Base-by-base conservation (phyloP, 2,113 vertebrate species). In the Suncus etruscus region DNA sequence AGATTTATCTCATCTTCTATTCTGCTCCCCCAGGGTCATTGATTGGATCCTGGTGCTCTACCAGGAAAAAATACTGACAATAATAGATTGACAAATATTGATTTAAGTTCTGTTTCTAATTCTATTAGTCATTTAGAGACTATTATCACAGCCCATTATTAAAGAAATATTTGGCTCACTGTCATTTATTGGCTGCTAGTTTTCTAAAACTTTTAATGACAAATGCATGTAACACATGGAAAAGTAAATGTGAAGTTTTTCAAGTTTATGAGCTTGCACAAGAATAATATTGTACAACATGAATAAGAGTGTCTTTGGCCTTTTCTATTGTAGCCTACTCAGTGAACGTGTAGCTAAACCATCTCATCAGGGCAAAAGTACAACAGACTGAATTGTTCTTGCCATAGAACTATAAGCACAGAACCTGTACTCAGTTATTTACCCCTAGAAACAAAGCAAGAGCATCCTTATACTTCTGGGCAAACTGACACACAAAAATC, bases 141-240 rank as follows among this genome's bases (percentile, higher is more conserved):
- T 73, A 69, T 32, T 68, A 16, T 76, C 29, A 32, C 7, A 11
- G 75, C 15, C 54, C 63, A 80, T 63, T 81, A 16, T 74, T 47
- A 89, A 83, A 86, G 54, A 51, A 11, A 25, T 82, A 6, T 72
- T 65, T 87, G 31, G 39, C 9, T 73, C 9, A 47, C 1, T 54
- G 27, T 58, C 20, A 69, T n/a, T 82, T 82, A 45, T 27, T 87
- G 50, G 15, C 47, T 45, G 70, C n/a, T 50, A 25, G 5, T 91
- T 91, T 89, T 79, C 77, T 65, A 47, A 6, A 22, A 39, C 45
- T 86, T 90, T 51, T 47, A 45, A 84, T 68, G 11, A 29, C 16
- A 47, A 25, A 48, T 50, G 24, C 12, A 86, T 86, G 25, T 61
- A 75, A 65, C 8, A 15, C 12, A 47, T 48, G 16, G 2, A 48